Evolutionary conservation across 2,888 invertebrate genomes (phyloP).

Genomic region (Cacoxenus indagator): DNA sequence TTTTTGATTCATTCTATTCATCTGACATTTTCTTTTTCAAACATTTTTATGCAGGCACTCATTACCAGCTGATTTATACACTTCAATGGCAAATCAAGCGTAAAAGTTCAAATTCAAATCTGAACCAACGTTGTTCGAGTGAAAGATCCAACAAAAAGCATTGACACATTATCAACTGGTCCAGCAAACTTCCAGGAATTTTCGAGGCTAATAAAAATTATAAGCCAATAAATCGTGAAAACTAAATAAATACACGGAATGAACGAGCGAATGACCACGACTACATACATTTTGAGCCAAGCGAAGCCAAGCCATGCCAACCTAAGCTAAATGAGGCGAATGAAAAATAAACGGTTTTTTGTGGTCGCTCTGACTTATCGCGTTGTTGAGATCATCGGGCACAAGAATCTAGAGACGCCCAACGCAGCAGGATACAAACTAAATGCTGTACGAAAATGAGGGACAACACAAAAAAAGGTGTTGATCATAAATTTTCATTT

Average conservation of each 20-base stretch:
- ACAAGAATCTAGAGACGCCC: slow-evolving; percentile 63
- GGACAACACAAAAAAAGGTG: slow-evolving; percentile 59
- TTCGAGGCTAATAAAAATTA: slow-evolving; percentile 62
- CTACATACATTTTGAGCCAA: neutral
- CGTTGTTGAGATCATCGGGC: slow-evolving; percentile 58
- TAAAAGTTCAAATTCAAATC: neutral
- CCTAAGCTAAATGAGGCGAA: slow-evolving; percentile 25
- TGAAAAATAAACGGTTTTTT: slow-evolving; percentile 49
- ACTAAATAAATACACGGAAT: slow-evolving; percentile 24
- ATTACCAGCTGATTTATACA: too few species aligned
- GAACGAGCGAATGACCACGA: slow-evolving; percentile 34
- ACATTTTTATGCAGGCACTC: too few species aligned
- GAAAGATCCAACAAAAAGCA: neutral
- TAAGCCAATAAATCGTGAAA: slow-evolving; percentile 61
- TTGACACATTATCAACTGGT: neutral
- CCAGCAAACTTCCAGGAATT: slow-evolving; percentile 55
- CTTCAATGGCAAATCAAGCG: neutral
- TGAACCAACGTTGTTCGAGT: neutral
- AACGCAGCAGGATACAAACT: slow-evolving; percentile 63
- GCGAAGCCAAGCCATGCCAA: slow-evolving; percentile 32
- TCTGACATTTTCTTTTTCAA: too few species aligned
- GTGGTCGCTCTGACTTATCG: slow-evolving; percentile 48
- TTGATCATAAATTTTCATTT: slow-evolving; percentile 70
- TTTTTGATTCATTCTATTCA: too few species aligned
- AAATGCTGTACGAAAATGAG: slow-evolving; percentile 43